phyloP scores from a whole-genome alignment of 2,888 invertebrate genomes.

The Hedychridium roseum region DNA sequence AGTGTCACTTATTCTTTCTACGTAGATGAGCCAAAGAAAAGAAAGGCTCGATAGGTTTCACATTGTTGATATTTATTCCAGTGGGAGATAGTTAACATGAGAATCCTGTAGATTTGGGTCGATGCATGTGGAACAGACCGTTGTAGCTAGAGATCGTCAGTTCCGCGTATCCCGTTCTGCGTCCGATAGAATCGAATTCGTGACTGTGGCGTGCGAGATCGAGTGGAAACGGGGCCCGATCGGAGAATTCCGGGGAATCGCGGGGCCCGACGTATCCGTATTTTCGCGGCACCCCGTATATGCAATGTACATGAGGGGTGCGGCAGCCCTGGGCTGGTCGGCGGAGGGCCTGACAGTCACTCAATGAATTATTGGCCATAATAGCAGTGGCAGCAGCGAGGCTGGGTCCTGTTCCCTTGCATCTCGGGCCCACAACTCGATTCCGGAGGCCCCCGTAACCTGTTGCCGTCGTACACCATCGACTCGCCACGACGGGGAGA shows the following conservation, averaged over 20 bases:
- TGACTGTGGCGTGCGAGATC: background rate
- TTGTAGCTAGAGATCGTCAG: no score
- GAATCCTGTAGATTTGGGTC: no score
- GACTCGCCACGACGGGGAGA: background rate
- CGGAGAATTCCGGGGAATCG: background rate
- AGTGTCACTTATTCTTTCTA: no score
- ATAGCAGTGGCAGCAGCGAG: slow-evolving; percentile 60
- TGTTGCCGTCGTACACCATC: slow-evolving; percentile 33
- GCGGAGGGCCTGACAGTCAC: slow-evolving; percentile 60
- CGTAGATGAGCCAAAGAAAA: no score
- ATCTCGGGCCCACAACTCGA: slow-evolving; percentile 46
- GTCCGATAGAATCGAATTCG: background rate
- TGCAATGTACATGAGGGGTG: slow-evolving; percentile 45
- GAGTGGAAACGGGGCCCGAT: slow-evolving; percentile 4
- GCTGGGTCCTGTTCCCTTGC: slow-evolving; percentile 41
- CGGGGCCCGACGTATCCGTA: slow-evolving; percentile 31
- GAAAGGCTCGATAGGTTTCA: no score
- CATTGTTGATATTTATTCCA: no score
- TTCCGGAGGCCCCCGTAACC: slow-evolving; percentile 30
- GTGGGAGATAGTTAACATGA: no score
- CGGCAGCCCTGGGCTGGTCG: slow-evolving; percentile 49
- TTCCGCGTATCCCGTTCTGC: no score
- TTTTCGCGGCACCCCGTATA: slow-evolving; percentile 44
- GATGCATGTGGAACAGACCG: no score
- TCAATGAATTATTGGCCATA: slow-evolving; percentile 65